These are phyloP conservation scores for Nettapus auritus DNA, from an alignment of 2,113 vertebrate species.

Conservation along the genomic window DNA sequence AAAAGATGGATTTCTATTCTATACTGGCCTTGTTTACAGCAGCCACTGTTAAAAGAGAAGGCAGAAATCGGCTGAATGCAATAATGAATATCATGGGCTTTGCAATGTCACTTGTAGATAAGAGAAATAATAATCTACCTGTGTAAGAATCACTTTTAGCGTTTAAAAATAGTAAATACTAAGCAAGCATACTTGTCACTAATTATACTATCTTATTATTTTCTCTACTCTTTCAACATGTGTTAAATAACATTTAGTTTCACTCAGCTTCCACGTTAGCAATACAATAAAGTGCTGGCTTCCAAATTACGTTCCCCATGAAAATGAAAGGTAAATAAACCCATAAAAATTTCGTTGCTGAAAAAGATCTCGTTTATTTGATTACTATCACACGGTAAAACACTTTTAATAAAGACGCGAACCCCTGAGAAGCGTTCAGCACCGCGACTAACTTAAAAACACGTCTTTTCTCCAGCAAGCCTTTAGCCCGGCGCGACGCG, in stretches of 20 bases:
- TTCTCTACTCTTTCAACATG: background rate
- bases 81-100: background rate
- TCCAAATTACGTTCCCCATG: background rate
- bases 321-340: background rate
- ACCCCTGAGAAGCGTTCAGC: fast-evolving
- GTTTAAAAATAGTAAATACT: background rate
- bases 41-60: background rate
- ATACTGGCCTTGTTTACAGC: background rate
- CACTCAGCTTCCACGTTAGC: background rate
- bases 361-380: background rate
- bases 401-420: fast-evolving
- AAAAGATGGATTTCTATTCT: background rate
- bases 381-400: background rate
- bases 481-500: background rate
- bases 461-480: background rate
- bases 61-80: background rate
- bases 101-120: background rate
- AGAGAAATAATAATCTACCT: background rate
- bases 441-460: fast-evolving
- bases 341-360: background rate
- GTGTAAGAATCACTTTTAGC: background rate
- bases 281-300: fast-evolving
- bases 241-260: background rate
- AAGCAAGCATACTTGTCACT: background rate
- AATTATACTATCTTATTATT: background rate